These are phyloP conservation scores for Triplophysa dalaica DNA, from an alignment of 2,113 vertebrate genomes.

Conservation along the genomic window DNA sequence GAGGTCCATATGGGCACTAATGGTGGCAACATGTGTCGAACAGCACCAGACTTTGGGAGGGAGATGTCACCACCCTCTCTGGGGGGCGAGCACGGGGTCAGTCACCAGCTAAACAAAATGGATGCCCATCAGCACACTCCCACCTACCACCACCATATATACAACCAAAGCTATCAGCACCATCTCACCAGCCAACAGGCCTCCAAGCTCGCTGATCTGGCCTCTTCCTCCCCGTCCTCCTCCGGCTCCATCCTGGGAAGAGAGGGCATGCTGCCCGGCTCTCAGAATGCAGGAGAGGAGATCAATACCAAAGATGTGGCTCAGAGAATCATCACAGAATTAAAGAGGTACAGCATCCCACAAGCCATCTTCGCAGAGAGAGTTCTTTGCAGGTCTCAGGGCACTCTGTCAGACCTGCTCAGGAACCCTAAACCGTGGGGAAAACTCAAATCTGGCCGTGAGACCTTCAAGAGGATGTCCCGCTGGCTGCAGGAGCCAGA, in stretches of 20 bases:
- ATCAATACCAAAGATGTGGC: conserved; percentile 85
- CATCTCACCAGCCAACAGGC: conserved; percentile 71
- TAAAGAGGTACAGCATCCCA: conserved; percentile 85
- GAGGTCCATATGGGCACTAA: conserved; percentile 71
- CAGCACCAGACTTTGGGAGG: conserved; percentile 74
- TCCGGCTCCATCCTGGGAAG: conserved; percentile 63
- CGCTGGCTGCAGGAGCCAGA: conserved; percentile 84
- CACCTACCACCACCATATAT: conserved; percentile 73
- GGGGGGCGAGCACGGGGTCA: conserved; percentile 63
- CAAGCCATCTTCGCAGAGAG: conserved; percentile 84
- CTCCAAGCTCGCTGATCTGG: conserved; percentile 72
- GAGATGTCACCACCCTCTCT: conserved; percentile 78
- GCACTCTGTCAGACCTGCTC: conserved; percentile 82
- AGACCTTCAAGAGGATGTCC: conserved; percentile 87
- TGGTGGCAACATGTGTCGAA: conserved; percentile 74
- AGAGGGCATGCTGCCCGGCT: conserved; percentile 68
- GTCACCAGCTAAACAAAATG: conserved; percentile 77
- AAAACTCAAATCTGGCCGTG: conserved; percentile 84
- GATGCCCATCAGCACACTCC: conserved; percentile 72
- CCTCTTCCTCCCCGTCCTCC: conserved; percentile 58
- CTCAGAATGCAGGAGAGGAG: conserved; percentile 73
- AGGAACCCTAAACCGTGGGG: conserved; percentile 86
- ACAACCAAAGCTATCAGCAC: conserved; percentile 77
- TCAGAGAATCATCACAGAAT: conserved; percentile 82
- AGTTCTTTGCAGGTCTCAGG: conserved; percentile 83